Evolutionary conservation across 2,113 vertebrate genomes (phyloP).

Genomic region (Edolisoma coerulescens): DNA sequence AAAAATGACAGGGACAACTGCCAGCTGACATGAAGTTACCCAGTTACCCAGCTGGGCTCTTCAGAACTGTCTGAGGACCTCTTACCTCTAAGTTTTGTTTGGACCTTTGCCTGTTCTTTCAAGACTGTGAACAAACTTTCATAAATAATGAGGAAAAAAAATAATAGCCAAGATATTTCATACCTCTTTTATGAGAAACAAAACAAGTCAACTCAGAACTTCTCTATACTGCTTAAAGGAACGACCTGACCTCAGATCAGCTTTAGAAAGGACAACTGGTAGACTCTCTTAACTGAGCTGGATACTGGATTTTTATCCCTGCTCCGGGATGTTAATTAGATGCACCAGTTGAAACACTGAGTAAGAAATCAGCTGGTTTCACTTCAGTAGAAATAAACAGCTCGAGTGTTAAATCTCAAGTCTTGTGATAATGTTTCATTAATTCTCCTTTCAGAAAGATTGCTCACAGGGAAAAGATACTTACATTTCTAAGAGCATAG

Average conservation of each 20-base stretch:
- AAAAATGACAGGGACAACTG: neutral
- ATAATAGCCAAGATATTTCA: neutral
- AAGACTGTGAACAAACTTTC: neutral
- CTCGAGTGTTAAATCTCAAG: neutral
- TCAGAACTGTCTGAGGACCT: neutral
- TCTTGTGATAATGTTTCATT: slow-evolving; percentile 18
- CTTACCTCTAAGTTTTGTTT: neutral
- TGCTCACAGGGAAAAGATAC: slow-evolving; percentile 6
- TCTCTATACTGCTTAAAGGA: neutral
- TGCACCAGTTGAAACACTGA: neutral
- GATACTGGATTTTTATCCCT: neutral
- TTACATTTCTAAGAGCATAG: neutral
- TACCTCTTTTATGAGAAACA: neutral
- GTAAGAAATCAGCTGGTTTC: neutral
- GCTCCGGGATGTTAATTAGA: neutral
- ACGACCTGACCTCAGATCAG: neutral
- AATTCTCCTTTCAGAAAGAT: slow-evolving; percentile 2
- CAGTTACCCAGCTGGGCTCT: neutral
- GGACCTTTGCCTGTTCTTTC: neutral
- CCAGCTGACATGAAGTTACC: neutral
- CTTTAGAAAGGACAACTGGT: neutral
- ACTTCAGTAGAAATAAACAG: slow-evolving; percentile 23
- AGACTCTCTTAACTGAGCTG: neutral
- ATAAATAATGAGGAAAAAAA: neutral
- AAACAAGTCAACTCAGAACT: neutral